Evolutionary conservation across 2,797 vertebrate genomes (phyloP), one percentile per base, ranked within the genome.

Genomic region (Silurus aristotelis): DNA sequence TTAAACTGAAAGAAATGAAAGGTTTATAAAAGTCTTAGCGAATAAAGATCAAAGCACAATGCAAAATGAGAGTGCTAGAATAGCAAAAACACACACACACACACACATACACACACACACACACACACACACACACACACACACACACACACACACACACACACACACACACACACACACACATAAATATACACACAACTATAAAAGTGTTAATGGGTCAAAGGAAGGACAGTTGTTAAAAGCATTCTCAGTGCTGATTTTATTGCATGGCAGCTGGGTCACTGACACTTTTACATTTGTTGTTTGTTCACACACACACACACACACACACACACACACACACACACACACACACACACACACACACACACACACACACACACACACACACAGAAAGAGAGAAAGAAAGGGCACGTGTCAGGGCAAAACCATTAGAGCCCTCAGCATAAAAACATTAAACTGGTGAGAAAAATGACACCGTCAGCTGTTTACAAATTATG

Each of bases 261-360:
- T 80, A 48, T 48, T 80, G 43, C 20, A 0, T 64, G 67, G 17
- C n/a, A 66, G 66, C n/a, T 66, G 80, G 38, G 58, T 75, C 43
- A 52, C 43, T 75, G 58, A 64, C 75, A 38, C 79, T 48, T 55
- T 6, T 31, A 10, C 84, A 64, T 87, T 86, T 87, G 86, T 76
- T 84, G 25, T 60, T 82, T 70, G 7, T 66, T 12, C 66, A 3
- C 82, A 87, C 61, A 1, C 87, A 83, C 88, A n/a, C n/a, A n/a
- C n/a, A n/a, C n/a, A n/a, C n/a, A n/a, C n/a, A n/a, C n/a, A n/a
- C n/a, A n/a, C n/a, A n/a, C 43, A 17, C 43, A 52, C 13, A 52
- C 68, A 46, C 70, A n/a, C 70, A 71, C 64, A 66, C 25, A 66
- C 64, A 68, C 31, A 38, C 38, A 38, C 38, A 38, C 58, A 58